phyloP scores from a whole-genome alignment of 2,888 invertebrate genomes.

The Apodemia mormo region DNA sequence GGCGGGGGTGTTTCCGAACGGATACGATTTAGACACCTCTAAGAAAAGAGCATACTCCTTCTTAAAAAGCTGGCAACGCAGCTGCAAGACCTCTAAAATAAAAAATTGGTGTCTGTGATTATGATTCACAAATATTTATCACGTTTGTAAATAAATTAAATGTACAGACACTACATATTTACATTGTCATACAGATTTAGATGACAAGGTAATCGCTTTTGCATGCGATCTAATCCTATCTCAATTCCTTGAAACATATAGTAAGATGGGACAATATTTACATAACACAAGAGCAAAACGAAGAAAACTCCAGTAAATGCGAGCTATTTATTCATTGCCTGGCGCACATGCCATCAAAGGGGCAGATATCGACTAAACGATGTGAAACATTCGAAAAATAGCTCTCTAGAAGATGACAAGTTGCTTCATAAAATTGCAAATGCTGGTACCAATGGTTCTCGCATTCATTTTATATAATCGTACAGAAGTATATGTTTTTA shows the following conservation, averaged over 20 bases:
- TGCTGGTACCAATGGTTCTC: conserved; percentile 29
- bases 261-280: background rate
- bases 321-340: conserved; percentile 37
- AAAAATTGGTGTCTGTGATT: too few relatives aligned
- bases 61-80: too few relatives aligned
- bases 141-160: background rate
- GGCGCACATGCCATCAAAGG: conserved; percentile 53
- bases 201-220: background rate
- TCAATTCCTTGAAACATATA: background rate
- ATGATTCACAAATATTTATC: background rate
- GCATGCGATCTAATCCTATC: background rate
- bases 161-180: too few relatives aligned
- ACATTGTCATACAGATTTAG: too few relatives aligned
- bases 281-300: conserved; percentile 1
- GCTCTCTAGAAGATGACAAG: conserved; percentile 59
- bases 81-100: too few relatives aligned
- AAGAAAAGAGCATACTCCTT: too few relatives aligned
- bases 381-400: conserved; percentile 61
- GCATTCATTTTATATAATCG: background rate
- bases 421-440: conserved; percentile 51
- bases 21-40: too few relatives aligned
- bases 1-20: too few relatives aligned
- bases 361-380: conserved; percentile 61
- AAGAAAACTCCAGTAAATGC: background rate
- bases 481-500: background rate